Evolutionary conservation across 2,888 invertebrate genomes (phyloP).

Genomic region (Sphinx pinastri): DNA sequence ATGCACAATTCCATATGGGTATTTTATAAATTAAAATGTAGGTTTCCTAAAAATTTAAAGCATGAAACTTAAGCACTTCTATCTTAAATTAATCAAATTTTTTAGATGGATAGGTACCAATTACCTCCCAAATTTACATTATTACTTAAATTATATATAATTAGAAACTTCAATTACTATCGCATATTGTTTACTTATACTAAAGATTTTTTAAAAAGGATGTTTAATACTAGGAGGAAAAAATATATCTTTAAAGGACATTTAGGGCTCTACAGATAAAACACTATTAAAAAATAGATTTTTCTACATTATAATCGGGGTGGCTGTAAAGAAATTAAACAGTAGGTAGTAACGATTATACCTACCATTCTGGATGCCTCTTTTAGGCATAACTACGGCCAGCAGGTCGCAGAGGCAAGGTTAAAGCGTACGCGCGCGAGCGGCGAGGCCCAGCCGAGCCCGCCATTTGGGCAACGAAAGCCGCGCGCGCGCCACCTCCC

Average conservation of each 20-base stretch:
- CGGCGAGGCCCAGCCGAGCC: slow-evolving; percentile 39
- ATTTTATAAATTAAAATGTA: too few species aligned
- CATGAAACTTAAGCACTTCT: too few species aligned
- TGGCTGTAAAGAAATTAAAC: slow-evolving; percentile 21
- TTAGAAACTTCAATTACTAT: too few species aligned
- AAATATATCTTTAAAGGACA: not conserved
- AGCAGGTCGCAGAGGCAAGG: slow-evolving; percentile 56
- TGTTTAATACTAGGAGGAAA: too few species aligned
- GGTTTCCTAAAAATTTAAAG: too few species aligned
- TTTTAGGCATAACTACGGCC: slow-evolving; percentile 61
- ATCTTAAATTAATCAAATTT: too few species aligned
- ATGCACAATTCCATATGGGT: too few species aligned
- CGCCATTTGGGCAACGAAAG: slow-evolving; percentile 63
- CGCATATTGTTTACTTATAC: too few species aligned
- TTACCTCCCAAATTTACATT: too few species aligned
- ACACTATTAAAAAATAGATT: not conserved
- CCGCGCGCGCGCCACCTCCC: slow-evolving; percentile 61
- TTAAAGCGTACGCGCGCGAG: slow-evolving; percentile 47
- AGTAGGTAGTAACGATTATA: slow-evolving; percentile 29
- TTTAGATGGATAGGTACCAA: too few species aligned
- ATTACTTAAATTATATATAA: too few species aligned
- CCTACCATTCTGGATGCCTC: slow-evolving; percentile 50
- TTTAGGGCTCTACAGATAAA: not conserved
- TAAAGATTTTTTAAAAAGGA: too few species aligned
- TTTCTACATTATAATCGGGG: slow-evolving; percentile 1